phyloP scores from a whole-genome alignment of 2,888 invertebrate species.

The Yponomeuta sedellus region DNA sequence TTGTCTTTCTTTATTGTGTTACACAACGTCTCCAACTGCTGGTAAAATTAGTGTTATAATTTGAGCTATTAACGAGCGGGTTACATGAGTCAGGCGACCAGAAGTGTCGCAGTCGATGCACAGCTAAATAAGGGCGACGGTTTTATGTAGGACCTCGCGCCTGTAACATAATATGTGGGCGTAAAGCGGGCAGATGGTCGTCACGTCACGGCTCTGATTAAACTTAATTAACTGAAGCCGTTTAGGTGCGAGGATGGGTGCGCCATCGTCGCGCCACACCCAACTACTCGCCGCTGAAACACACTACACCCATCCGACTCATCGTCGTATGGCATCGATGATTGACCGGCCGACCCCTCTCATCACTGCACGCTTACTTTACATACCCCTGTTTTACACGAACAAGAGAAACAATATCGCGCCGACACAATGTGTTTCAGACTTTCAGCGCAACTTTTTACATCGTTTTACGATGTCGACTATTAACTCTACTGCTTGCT shows the following conservation, averaged over 20 bases:
- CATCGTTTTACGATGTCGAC: constrained; percentile 10
- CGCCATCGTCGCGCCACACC: constrained; percentile 18
- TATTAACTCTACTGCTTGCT: constrained; percentile 6
- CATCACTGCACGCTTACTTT: constrained; percentile 17
- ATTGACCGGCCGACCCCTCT: constrained; percentile 33
- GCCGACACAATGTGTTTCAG: constrained; percentile 1
- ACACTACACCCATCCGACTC: constrained; percentile 18
- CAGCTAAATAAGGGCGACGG: background rate
- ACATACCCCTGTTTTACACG: constrained; percentile 22
- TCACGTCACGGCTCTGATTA: constrained; percentile 64
- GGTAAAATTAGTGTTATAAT: constrained; percentile 9
- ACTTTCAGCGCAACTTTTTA: constrained; percentile 2
- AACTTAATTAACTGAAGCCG: constrained; percentile 77
- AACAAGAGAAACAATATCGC: background rate
- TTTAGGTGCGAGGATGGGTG: constrained; percentile 53
- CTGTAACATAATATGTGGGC: constrained; percentile 68
- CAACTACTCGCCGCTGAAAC: constrained; percentile 14
- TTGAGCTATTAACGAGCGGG: constrained; percentile 3
- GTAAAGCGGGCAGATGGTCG: constrained; percentile 60
- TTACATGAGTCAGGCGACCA: constrained; percentile 7
- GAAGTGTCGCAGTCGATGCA: background rate
- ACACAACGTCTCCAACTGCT: constrained; percentile 9
- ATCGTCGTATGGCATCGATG: constrained; percentile 41
- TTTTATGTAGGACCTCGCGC: constrained; percentile 17
- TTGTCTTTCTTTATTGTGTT: constrained; percentile 14